Conservation (phyloP, 1,140 invertebrate genomes). For the Musca vetustissima region DNA sequence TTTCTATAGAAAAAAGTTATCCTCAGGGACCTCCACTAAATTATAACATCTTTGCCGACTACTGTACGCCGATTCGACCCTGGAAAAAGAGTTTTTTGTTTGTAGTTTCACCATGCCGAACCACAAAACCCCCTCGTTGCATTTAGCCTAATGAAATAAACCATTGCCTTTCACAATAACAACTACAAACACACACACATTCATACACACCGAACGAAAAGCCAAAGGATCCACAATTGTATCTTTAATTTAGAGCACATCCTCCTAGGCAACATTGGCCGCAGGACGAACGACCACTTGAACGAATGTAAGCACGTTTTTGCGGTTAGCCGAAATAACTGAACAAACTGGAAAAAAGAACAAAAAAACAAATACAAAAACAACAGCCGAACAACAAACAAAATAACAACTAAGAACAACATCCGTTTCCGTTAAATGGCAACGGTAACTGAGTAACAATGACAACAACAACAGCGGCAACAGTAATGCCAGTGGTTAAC, state of each 20-base stretch:
- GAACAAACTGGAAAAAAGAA: not conserved
- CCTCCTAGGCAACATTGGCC: not conserved
- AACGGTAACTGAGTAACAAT: not conserved
- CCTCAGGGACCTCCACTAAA: too few species aligned
- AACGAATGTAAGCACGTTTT: not conserved
- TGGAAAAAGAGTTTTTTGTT: not conserved
- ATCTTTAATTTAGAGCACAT: constrained; percentile 10
- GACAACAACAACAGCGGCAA: too few species aligned
- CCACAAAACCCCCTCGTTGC: not conserved
- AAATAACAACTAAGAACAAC: not conserved
- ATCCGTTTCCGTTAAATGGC: constrained; percentile 16
- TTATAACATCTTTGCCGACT: not conserved
- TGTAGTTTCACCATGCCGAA: not conserved
- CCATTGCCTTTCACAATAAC: not conserved
- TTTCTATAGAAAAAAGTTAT: too few species aligned
- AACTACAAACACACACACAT: too few species aligned
- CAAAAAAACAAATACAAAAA: too few species aligned
- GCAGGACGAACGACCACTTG: not conserved
- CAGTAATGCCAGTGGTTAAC: too few species aligned
- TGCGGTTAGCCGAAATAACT: not conserved
- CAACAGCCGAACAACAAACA: not conserved
- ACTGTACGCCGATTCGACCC: too few species aligned
- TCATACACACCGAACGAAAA: too few species aligned
- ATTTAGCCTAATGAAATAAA: not conserved
- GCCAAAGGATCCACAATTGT: constrained; percentile 7